Evolutionary conservation across 2,888 invertebrate species (phyloP), one percentile per base, ranked within the genome.

Genomic region (Pseudococcus viburni): DNA sequence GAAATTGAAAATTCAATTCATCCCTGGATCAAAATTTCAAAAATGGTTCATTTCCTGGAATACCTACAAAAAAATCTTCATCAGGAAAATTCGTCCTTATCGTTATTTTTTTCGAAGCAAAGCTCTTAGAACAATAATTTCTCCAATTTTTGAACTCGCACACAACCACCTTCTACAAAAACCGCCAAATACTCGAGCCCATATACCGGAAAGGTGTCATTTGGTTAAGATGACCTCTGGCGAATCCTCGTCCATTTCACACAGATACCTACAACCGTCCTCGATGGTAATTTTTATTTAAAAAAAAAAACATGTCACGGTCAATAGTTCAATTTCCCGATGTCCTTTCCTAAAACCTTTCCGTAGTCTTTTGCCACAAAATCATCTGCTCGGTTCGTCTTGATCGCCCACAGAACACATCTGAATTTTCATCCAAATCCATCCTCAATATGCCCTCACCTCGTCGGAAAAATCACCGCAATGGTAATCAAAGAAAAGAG

Each of bases 281-380:
- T 64, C 64, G 64, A 64, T 64, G 64, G 22, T 64, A 64, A 64
- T 64, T 64, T 64, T 64, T 22, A 11, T 15, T 19, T 0, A 64
- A 64, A 64, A 19, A 64, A 64, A 64, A 64, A 64, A 55, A 55
- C 55, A 22, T 64, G 64, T 64, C 64, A 64, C 22, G 64, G 64
- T 64, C 64, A 22, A 64, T 64, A 64, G 64, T 64, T 64, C 15
- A 22, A 64, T 64, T 64, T 64, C 64, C 22, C 64, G 64, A 64
- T 22, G 64, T 22, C 64, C 64, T 64, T 22, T 64, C 22, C 11
- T 15, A 64, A 64, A 22, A 9, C 64, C 64, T 64, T 64, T 64
- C 64, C 64, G 64, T 12, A 22, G 22, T 22, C 22, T 22, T 64
- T 55, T 55, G 55, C 55, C n/a, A n/a, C 55, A 55, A 17, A 55